Evolutionary conservation across 2,113 vertebrate species (phyloP).

Genomic region (Etia nguti): DNA sequence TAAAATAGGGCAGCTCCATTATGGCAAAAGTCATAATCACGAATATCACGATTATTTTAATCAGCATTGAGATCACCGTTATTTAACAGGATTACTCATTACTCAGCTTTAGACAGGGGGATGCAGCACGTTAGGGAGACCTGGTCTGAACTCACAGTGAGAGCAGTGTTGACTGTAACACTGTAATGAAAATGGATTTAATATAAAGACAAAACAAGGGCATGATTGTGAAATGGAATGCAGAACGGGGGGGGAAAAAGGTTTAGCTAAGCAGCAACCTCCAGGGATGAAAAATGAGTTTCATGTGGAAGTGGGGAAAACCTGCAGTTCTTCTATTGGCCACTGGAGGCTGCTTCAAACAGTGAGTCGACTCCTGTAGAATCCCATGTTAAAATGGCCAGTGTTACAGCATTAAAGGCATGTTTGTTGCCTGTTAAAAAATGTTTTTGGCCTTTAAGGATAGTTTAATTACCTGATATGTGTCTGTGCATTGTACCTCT

Average conservation of each 20-base stretch:
- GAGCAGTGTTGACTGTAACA: neutral
- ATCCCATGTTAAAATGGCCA: neutral
- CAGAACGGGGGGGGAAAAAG: fast-evolving
- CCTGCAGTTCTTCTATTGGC: neutral
- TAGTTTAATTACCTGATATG: neutral
- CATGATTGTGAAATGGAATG: neutral
- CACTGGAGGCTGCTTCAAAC: neutral
- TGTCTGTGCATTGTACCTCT: neutral
- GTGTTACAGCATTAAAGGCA: neutral
- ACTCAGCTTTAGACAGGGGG: neutral
- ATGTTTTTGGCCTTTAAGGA: neutral
- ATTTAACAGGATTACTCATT: neutral
- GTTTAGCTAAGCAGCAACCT: neutral
- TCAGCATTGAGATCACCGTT: neutral
- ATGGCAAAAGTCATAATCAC: neutral
- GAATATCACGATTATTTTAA: neutral
- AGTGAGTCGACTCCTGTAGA: neutral
- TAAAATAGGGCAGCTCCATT: neutral
- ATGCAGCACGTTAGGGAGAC: neutral
- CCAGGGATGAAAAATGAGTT: neutral
- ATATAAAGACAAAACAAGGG: neutral
- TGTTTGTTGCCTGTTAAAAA: neutral
- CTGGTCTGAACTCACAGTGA: neutral
- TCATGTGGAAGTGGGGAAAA: neutral
- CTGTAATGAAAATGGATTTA: neutral